Base-by-base conservation (phyloP, 2,113 vertebrate species). In the Indri indri region DNA sequence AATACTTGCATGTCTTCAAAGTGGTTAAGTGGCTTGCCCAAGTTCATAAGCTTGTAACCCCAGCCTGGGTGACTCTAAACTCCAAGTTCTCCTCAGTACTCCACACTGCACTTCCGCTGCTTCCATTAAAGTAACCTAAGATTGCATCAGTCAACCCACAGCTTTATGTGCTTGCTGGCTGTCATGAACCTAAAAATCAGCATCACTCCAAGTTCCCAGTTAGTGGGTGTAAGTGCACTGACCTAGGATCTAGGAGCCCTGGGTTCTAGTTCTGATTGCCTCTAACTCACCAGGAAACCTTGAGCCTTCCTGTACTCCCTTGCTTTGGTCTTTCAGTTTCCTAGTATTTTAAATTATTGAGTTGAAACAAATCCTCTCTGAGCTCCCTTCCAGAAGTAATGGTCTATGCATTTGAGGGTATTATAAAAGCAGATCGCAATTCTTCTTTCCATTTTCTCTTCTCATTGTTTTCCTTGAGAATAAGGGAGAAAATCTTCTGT, bases 401-500 rank as follows among this genome's bases (percentile, higher is more conserved):
- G 27, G 18, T 32, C 23, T 90, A 6, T 88, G 22, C 45, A 81
- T 65, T 13, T 81, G 9, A 87, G 20, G 30, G 9, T 91, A 68
- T 65, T 63, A 91, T 71, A 96, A 90, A 97, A 96, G 59, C 2
- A 84, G 22, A 54, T 25, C 22, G 25, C 8, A 80, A 54, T n/a
- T 74, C 17, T 73, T 90, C 52, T 57, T 94, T 88, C 74, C 34
- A 50, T 40, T 91, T 94, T 94, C 32, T 66, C 42, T 95, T 94
- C 30, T 93, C 17, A 25, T 63, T 92, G 16, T 79, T 95, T 71
- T 91, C 23, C 40, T 91, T 76, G 27, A 71, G 27, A 92, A 95
- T 70, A 37, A 81, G 57, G 17, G 42, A n/a, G n/a, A 86, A 16
- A 30, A 52, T 66, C 8, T 50, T 95, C 17, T 59, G 25, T 37